A percentile compares a stretch with the other conserved stretches of the same genome.
These are phyloP conservation scores for Caenorhabditis imperialis DNA, from an alignment of 2,888 invertebrate species.

Conservation along the genomic window DNA sequence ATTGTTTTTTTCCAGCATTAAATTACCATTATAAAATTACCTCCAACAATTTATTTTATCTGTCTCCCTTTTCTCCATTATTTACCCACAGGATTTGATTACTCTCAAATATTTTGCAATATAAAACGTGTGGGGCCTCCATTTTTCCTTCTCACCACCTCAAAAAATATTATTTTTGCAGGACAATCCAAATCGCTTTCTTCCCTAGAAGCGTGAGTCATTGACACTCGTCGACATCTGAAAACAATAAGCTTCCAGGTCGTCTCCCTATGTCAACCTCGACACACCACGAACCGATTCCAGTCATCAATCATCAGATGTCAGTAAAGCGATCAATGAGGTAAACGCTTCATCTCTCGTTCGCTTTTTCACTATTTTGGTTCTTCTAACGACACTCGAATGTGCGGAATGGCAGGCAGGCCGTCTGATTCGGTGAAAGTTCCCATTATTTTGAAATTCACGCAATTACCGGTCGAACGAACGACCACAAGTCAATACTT, in stretches of 20 bases:
- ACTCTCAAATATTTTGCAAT: slow-evolving; percentile 24
- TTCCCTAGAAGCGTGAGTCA: slow-evolving; percentile 48
- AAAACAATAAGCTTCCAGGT: slow-evolving; percentile 20
- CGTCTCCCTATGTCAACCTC: slow-evolving; percentile 32
- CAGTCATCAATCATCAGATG: slow-evolving; percentile 54
- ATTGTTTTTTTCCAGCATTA: background rate
- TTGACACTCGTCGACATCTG: background rate
- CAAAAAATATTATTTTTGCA: slow-evolving; percentile 23
- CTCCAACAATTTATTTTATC: too few species aligned
- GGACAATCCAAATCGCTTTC: slow-evolving; percentile 30
- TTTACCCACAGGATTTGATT: slow-evolving; percentile 19
- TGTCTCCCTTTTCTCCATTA: slow-evolving; percentile 1
- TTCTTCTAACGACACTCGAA: slow-evolving; percentile 2
- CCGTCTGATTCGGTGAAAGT: too few species aligned
- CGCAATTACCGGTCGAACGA: slow-evolving; percentile 13
- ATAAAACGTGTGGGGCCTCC: slow-evolving; percentile 6
- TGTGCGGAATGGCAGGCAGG: too few species aligned
- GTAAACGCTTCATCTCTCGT: slow-evolving; percentile 4
- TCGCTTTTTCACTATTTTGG: background rate
- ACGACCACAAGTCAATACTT: slow-evolving; percentile 3
- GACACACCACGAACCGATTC: slow-evolving; percentile 53
- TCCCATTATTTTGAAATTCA: too few species aligned
- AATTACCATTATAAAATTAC: too few species aligned
- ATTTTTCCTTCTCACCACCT: background rate
- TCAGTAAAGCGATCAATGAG: slow-evolving; percentile 53